Evolutionary conservation across 2,113 vertebrate species (phyloP).

Genomic region (Tympanuchus pallidicinctus): DNA sequence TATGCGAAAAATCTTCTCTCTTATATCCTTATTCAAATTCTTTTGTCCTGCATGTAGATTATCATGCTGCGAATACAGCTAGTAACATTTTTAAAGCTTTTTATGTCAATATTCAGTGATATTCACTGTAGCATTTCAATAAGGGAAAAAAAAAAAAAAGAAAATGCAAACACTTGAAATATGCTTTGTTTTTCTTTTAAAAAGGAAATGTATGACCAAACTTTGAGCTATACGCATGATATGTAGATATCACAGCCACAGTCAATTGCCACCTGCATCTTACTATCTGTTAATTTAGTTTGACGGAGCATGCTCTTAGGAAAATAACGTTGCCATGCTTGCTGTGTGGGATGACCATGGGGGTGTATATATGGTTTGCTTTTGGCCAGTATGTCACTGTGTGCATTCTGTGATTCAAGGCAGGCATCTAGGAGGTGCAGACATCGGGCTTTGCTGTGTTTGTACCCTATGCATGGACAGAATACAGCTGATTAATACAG

Average conservation of each 20-base stretch:
- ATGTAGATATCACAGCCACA: background rate
- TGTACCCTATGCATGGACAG: constrained; percentile 56
- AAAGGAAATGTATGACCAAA: background rate
- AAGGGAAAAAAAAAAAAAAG: background rate
- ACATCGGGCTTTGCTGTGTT: constrained; percentile 2
- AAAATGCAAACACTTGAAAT: constrained; percentile 5
- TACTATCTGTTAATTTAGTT: background rate
- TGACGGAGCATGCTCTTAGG: background rate
- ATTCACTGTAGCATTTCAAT: constrained; percentile 38
- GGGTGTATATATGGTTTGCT: background rate
- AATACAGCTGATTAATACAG: constrained; percentile 46
- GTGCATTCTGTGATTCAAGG: background rate
- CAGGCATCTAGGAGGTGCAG: background rate
- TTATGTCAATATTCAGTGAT: constrained; percentile 30
- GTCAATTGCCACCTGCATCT: background rate
- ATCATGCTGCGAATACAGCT: background rate
- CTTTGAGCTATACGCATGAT: background rate
- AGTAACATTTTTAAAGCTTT: background rate
- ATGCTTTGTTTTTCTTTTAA: background rate
- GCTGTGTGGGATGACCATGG: background rate
- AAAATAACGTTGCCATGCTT: background rate
- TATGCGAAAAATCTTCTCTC: background rate
- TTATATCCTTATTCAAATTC: background rate
- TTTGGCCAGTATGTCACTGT: background rate
- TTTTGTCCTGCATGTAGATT: background rate